phyloP scores from a whole-genome alignment of 2,113 vertebrate genomes.

The Pelecanus crispus region DNA sequence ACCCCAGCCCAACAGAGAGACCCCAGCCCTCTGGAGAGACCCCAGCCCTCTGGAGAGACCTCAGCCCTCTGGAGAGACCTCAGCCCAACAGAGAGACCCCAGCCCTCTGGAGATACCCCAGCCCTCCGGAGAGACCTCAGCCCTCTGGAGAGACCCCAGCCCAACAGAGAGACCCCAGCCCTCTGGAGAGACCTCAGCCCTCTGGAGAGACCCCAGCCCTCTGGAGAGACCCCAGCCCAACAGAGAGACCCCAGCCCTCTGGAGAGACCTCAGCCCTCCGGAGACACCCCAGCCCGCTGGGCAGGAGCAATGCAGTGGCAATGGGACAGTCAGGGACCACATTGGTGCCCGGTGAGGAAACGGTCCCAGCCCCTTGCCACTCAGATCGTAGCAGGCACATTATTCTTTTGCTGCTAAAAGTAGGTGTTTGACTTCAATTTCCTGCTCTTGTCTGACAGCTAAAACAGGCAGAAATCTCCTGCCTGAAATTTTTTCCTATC shows the following conservation, averaged over 20 bases:
- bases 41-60: not conserved
- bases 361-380: not conserved
- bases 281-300: not conserved
- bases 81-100: not conserved
- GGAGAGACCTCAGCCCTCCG: not conserved
- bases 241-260: no score
- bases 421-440: not conserved
- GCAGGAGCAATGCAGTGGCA: not conserved
- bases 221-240: not conserved
- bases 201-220: not conserved
- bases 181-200: no score
- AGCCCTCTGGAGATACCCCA: not conserved
- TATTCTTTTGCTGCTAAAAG: not conserved
- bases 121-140: no score
- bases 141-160: not conserved
- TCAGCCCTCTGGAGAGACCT: no score
- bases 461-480: not conserved
- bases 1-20: not conserved
- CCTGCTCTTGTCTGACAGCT: not conserved
- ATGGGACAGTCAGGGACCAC: not conserved
- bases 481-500: not conserved
- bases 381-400: fast-evolving
- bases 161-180: not conserved
- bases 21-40: not conserved
- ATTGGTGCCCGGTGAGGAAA: not conserved